Evolutionary conservation across 2,888 invertebrate species (phyloP).

Genomic region (Bruchidius siliquastri): DNA sequence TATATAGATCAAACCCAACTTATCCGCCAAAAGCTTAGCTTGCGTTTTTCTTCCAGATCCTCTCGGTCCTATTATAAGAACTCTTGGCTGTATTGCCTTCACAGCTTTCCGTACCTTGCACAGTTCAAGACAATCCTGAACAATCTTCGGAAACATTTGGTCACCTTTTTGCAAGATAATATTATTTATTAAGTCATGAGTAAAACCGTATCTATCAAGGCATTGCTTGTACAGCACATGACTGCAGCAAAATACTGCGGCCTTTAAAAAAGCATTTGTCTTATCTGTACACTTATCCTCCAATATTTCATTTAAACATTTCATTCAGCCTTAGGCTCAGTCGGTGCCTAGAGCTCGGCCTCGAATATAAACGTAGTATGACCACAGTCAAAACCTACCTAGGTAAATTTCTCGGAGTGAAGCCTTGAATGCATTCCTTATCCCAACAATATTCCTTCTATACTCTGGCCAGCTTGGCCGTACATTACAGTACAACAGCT

Average conservation of each 20-base stretch:
- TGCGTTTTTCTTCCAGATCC: constrained; percentile 57
- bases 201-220: neutral
- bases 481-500: constrained; percentile 41
- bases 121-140: constrained; percentile 41
- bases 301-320: no score
- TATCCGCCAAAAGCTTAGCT: constrained; percentile 50
- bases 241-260: no score
- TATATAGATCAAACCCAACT: constrained; percentile 55
- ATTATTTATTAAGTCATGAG: neutral
- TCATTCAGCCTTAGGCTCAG: no score
- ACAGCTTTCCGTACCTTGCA: constrained; percentile 39
- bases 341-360: no score
- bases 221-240: no score
- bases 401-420: constrained; percentile 22
- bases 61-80: constrained; percentile 56
- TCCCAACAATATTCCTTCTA: constrained; percentile 37
- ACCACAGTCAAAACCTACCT: neutral
- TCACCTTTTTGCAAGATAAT: constrained; percentile 18
- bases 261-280: no score
- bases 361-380: no score
- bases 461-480: constrained; percentile 38
- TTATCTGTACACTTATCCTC: no score
- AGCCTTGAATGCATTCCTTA: constrained; percentile 44
- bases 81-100: constrained; percentile 55
- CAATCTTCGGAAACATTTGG: constrained; percentile 35